phyloP scores from a whole-genome alignment of 2,888 invertebrate genomes.

The Bombyx huttoni region DNA sequence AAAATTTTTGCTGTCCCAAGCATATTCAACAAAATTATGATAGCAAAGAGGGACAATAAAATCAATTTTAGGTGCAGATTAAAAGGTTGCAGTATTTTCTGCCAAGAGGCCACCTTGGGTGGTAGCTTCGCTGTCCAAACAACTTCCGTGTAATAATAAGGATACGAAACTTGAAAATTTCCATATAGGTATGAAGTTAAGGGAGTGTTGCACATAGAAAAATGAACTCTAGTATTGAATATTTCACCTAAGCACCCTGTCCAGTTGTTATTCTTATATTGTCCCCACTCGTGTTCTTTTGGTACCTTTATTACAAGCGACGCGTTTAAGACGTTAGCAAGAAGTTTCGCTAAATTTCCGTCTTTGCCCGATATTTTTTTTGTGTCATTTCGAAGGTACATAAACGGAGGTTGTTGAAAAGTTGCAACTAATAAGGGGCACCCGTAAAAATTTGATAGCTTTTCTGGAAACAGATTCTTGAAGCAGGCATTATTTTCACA shows the following conservation, averaged over 20 bases:
- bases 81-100: constrained; percentile 37
- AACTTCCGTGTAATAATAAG: constrained; percentile 37
- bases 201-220: constrained; percentile 32
- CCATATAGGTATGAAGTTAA: constrained; percentile 27
- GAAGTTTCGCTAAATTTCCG: constrained; percentile 30
- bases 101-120: constrained; percentile 25
- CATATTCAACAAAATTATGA: constrained; percentile 23
- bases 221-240: constrained; percentile 24
- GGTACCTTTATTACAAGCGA: constrained; percentile 27
- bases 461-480: constrained; percentile 22
- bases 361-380: constrained; percentile 27
- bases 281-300: constrained; percentile 22
- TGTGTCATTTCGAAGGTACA: constrained; percentile 27
- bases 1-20: constrained; percentile 20
- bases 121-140: constrained; percentile 37
- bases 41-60: constrained; percentile 25
- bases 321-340: constrained; percentile 31
- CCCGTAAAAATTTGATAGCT: constrained; percentile 24
- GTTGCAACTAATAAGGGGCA: constrained; percentile 35
- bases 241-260: constrained; percentile 44
- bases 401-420: constrained; percentile 38
- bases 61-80: constrained; percentile 20
- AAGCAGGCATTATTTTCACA: constrained; percentile 24
- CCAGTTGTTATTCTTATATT: constrained; percentile 31
- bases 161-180: constrained; percentile 40